Base-by-base conservation (phyloP, 2,888 invertebrate species). In the Phlogophora meticulosa region DNA sequence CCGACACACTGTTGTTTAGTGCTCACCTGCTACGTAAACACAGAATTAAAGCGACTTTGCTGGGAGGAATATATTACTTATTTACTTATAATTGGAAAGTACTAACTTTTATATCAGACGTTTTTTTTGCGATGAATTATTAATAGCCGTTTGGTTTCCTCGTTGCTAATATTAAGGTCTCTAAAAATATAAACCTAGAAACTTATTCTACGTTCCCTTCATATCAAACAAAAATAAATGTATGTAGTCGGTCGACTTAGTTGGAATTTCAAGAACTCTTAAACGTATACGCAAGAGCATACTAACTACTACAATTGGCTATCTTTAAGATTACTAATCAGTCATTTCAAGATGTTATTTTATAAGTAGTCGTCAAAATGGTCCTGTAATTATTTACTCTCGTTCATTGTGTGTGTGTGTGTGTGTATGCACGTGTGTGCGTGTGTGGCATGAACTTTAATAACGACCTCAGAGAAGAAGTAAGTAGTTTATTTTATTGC, bases 41-140 rank as follows among this genome's bases (percentile, higher is more conserved):
- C n/a, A 22, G n/a, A 32, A 56, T 52, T 34, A 24, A 17, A 58
- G 13, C 17, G 11, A 58, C 32, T 52, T 45, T 28, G 53, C 15
- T 28, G 46, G 17, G 20, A 43, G 24, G 48, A 63, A 62, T 73
- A 34, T 53, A 62, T 49, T 1, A 73, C 40, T 60, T 38, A 52
- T 51, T 66, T 55, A 7, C 46, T 4, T 61, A 9, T 63, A 53
- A 73, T 68, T 63, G 49, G 52, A 53, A 68, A 73, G 10, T 60
- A 45, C 63, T 73, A 59, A 45, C 43, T 55, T 58, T 55, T 57
- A 20, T 24, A 53, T 45, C 2, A 22, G 15, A 36, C 24, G 32
- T 15, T 49, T 62, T n/a, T 72, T 51, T 45, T 40, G 17, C 28
- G 7, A 51, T 2, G 28, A 56, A 52, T 45, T 53, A 42, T 51